These are phyloP conservation scores for Eubucco bourcierii DNA, from an alignment of 2,113 vertebrate species.

Conservation along the genomic window DNA sequence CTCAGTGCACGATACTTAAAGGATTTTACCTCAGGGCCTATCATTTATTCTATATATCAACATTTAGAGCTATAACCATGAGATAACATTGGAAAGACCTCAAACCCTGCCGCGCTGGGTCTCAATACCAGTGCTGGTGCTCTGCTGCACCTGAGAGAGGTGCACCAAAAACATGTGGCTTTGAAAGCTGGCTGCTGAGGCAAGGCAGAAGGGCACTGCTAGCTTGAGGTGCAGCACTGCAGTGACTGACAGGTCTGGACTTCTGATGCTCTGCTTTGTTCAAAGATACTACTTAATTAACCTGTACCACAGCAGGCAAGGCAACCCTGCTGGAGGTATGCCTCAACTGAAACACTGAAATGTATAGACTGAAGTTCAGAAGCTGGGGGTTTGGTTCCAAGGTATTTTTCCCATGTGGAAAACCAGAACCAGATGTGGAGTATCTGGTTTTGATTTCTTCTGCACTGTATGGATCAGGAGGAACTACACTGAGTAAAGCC, in stretches of 20 bases:
- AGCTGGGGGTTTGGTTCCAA: not conserved
- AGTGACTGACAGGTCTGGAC: not conserved
- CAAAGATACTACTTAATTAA: not conserved
- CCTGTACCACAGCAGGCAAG: not conserved
- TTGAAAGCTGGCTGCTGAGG: not conserved
- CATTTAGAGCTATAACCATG: slow-evolving; percentile 67
- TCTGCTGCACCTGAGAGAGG: slow-evolving; percentile 37
- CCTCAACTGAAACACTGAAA: not conserved
- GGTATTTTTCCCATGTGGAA: not conserved
- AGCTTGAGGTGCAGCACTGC: not conserved
- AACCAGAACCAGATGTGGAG: slow-evolving; percentile 32
- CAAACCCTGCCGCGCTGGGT: slow-evolving; percentile 45
- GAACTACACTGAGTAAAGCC: slow-evolving; percentile 9
- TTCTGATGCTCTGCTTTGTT: not conserved
- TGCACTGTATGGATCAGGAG: not conserved
- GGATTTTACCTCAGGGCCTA: slow-evolving; percentile 61
- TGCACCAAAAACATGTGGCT: slow-evolving; percentile 12
- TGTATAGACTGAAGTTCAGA: not conserved
- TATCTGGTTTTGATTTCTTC: slow-evolving; percentile 37
- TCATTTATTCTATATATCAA: slow-evolving; percentile 79
- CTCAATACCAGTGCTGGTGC: slow-evolving; percentile 36
- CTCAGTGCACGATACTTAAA: slow-evolving; percentile 43
- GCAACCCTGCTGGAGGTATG: not conserved
- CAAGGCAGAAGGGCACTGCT: not conserved
- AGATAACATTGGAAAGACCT: slow-evolving; percentile 60